These are phyloP conservation scores for Sarcophaga variegata DNA, from an alignment of 2,888 invertebrate genomes.

Conservation along the genomic window DNA sequence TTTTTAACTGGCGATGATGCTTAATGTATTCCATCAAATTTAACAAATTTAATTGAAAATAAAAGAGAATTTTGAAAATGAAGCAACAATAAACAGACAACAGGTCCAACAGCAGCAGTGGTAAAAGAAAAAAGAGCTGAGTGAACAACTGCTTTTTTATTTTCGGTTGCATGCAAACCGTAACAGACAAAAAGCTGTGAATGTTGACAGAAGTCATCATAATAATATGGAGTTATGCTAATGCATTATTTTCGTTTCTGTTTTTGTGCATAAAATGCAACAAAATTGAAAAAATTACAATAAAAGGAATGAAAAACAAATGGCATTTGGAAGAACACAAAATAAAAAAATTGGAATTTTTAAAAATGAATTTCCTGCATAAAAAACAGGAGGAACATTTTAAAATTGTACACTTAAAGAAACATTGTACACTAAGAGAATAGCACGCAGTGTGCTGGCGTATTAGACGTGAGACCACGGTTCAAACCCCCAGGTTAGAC, in stretches of 20 bases:
- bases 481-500: no score
- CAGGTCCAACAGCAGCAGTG: constrained; percentile 33
- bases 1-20: constrained; percentile 37
- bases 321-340: constrained; percentile 51
- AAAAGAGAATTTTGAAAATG: constrained; percentile 37
- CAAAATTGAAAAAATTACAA: constrained; percentile 45
- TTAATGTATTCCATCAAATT: constrained; percentile 63
- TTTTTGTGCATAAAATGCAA: constrained; percentile 38
- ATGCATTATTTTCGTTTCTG: constrained; percentile 2
- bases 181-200: constrained; percentile 42
- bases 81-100: constrained; percentile 11
- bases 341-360: constrained; percentile 43
- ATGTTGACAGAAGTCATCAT: constrained; percentile 70
- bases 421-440: constrained; percentile 18
- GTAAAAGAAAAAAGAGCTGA: no score
- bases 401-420: constrained; percentile 2
- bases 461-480: no score
- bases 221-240: constrained; percentile 67
- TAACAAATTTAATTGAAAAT: constrained; percentile 61
- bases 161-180: neutral
- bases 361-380: constrained; percentile 62
- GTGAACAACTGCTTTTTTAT: constrained; percentile 8
- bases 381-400: neutral
- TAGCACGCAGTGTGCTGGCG: no score
- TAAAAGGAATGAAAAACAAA: constrained; percentile 45